A percentile compares a stretch with the other conserved stretches of the same genome.
phyloP scores from a whole-genome alignment of 2,113 vertebrate genomes.

The Cairina moschata region DNA sequence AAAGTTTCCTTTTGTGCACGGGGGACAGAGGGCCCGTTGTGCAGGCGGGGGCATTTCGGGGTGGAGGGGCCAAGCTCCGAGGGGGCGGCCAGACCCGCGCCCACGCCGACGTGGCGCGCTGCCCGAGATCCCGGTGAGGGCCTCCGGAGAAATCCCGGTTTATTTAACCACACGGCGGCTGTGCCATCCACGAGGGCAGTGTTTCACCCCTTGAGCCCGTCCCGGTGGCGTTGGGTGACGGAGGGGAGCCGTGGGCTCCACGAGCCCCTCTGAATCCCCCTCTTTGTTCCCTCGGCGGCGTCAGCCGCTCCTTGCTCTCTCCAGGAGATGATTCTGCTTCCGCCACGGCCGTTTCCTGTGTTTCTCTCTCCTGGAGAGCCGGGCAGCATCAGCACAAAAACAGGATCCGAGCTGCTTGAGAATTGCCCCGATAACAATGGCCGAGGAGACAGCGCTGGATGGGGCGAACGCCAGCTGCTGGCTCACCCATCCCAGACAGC shows the following conservation, averaged over 20 bases:
- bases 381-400: conserved; percentile 66
- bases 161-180: neutral
- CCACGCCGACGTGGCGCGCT: neutral
- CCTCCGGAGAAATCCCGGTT: neutral
- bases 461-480: neutral
- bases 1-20: conserved; percentile 41
- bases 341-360: conserved; percentile 64
- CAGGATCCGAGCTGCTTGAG: conserved; percentile 65
- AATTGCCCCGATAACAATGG: conserved; percentile 61
- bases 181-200: neutral
- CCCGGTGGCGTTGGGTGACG: neutral
- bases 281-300: conserved; percentile 57
- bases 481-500: neutral
- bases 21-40: conserved; percentile 50
- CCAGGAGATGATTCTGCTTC: conserved; percentile 70
- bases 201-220: neutral
- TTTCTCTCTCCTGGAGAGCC: conserved; percentile 52
- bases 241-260: neutral
- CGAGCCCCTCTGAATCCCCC: conserved; percentile 26
- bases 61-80: neutral
- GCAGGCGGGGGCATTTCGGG: neutral
- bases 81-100: neutral
- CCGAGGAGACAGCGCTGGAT: conserved; percentile 24
- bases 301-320: conserved; percentile 52
- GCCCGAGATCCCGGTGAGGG: neutral